These are phyloP conservation scores for Cordilura impudica DNA, from an alignment of 2,888 invertebrate species.

Conservation along the genomic window DNA sequence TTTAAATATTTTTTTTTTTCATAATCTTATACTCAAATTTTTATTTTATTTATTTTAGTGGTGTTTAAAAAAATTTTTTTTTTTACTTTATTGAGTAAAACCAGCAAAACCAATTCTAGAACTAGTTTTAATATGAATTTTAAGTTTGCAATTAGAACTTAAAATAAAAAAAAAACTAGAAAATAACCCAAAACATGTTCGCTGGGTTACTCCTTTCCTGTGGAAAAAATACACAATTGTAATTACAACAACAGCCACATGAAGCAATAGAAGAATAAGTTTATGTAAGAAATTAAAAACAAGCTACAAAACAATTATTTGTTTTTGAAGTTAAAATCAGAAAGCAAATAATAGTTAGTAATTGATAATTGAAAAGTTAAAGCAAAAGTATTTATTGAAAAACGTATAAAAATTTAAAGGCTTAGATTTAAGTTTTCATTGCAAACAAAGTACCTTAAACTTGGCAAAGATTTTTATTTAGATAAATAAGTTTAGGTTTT, in stretches of 20 bases:
- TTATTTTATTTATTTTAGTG: too few relatives aligned
- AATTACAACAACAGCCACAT: slow-evolving; percentile 45
- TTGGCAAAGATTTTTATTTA: too few relatives aligned
- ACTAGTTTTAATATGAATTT: too few relatives aligned
- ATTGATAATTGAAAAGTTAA: slow-evolving; percentile 54
- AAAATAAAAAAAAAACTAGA: neutral
- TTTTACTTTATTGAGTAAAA: too few relatives aligned
- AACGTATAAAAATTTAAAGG: neutral
- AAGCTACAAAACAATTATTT: slow-evolving; percentile 43
- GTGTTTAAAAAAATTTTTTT: too few relatives aligned
- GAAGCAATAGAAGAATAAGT: neutral
- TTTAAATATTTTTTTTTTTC: too few relatives aligned
- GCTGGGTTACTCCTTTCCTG: slow-evolving; percentile 2
- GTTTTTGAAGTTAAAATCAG: slow-evolving; percentile 15
- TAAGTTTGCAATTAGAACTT: too few relatives aligned
- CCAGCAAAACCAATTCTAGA: too few relatives aligned
- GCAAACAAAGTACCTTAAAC: neutral
- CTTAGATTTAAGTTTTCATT: neutral
- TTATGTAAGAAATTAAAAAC: neutral
- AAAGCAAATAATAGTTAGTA: slow-evolving; percentile 16
- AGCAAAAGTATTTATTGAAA: neutral
- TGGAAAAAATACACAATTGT: slow-evolving; percentile 60
- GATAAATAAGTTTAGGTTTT: too few relatives aligned
- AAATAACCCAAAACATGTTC: neutral
- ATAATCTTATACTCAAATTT: too few relatives aligned